Evolutionary conservation across 2,888 invertebrate species (phyloP), one percentile per base, ranked within the genome.

Genomic region (Stenodera caucasica): DNA sequence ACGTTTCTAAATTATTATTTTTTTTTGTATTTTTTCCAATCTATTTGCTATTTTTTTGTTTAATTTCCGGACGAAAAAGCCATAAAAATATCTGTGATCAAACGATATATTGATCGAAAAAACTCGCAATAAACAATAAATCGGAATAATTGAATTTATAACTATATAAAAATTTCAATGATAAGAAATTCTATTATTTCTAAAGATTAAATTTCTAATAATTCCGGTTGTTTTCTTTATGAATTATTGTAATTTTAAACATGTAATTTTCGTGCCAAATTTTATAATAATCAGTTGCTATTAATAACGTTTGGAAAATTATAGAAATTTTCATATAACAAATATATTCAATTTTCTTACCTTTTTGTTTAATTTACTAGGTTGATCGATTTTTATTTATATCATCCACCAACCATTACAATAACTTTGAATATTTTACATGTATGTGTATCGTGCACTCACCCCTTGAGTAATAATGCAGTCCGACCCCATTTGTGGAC

Each of bases 401-500:
- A 45, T 21, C 21, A 3, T 45, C 12, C 21, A 45, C 23, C 3
- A 40, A 40, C 45, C 2, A 26, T 4, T 26, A 26, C 5, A 4
- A 26, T 26, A 26, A 5, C 5, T n/a, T n/a, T 12, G 9, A 37
- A 45, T 21, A 21, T 45, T 15, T 11, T 21, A 21, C 21, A 21
- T 45, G 32, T 32, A 11, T 40, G 40, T 14, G 15, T 37, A 11
- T 40, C 45, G 45, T 45, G 3, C 45, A 45, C 23, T 45, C 45
- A 45, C 21, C 45, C 45, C 45, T 45, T 45, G 5, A 23, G 23
- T 23, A 45, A 23, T n/a, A 45, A 23, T 45, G 21, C 23, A 45
- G 12, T 45, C 21, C 45, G 45, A 45, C 45, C 45, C 45, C 45
- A 45, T 45, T 45, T 45, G 45, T 45, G 45, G 23, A 40, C 11